Conservation (phyloP, 2,113 vertebrate species). For the Gallinago paraguaiae region DNA sequence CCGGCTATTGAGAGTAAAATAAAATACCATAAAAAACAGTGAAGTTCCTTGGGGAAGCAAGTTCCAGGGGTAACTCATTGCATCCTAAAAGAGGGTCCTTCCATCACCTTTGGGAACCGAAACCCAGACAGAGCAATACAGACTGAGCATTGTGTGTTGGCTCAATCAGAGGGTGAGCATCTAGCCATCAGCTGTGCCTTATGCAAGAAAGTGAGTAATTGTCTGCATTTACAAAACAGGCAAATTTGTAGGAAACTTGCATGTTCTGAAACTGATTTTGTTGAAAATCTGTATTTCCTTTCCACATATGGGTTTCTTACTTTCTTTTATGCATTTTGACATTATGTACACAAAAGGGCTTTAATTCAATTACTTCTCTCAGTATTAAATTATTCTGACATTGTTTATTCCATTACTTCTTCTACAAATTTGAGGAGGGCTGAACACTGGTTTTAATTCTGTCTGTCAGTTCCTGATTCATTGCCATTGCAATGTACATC, state of each 20-base stretch:
- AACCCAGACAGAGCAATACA: neutral
- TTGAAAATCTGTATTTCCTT: conserved; percentile 63
- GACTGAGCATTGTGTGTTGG: neutral
- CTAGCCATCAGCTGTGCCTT: neutral
- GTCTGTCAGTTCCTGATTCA: conserved; percentile 63
- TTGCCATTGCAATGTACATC: conserved; percentile 51
- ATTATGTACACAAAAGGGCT: conserved; percentile 67
- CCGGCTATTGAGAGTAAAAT: neutral
- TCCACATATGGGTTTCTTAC: conserved; percentile 58
- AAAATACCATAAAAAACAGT: neutral
- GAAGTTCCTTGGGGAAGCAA: neutral
- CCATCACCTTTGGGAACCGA: neutral
- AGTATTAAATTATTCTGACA: conserved; percentile 73
- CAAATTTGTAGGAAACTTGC: conserved; percentile 14
- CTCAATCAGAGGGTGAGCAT: neutral
- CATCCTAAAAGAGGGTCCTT: neutral
- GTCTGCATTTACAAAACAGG: neutral
- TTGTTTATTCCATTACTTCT: conserved; percentile 72
- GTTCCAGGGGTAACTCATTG: neutral
- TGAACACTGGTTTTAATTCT: conserved; percentile 67
- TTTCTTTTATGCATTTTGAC: conserved; percentile 70
- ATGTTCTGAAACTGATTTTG: conserved; percentile 56
- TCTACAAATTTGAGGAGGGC: conserved; percentile 56
- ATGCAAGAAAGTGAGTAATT: conserved; percentile 32
- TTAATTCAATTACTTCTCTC: conserved; percentile 66